A percentile compares a stretch with the other conserved stretches of the same genome.
Conservation (phyloP, 30 jellyfish, hydroid and myxozoan species). For the Chrysaora quinquecirrha region DNA sequence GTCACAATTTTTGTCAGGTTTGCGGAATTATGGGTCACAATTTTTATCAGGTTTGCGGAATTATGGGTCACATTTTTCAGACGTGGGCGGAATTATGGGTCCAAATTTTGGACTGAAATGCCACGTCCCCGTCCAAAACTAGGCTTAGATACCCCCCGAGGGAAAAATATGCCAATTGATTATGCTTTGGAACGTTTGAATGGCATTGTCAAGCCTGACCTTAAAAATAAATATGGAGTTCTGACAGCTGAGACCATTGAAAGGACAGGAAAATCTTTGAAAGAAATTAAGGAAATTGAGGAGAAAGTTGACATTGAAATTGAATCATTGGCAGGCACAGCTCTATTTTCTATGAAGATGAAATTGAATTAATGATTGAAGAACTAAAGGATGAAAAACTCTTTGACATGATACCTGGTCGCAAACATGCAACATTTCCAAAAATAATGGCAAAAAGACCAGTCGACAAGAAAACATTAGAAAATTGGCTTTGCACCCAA, state of each 20-base stretch:
- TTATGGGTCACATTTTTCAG: too few species aligned
- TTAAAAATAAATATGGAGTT: background rate
- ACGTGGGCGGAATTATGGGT: too few species aligned
- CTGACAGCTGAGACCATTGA: background rate
- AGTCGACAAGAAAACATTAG: background rate
- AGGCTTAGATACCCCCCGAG: too few species aligned
- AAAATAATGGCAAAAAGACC: background rate
- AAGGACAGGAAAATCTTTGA: background rate
- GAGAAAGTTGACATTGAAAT: background rate
- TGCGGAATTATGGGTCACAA: too few species aligned
- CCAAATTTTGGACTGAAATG: too few species aligned
- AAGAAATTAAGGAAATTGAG: background rate
- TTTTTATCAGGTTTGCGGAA: too few species aligned
- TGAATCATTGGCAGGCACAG: background rate
- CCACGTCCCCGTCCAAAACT: too few species aligned
- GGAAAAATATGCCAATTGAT: background rate
- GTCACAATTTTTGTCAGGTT: too few species aligned
- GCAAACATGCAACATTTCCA: background rate
- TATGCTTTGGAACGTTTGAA: background rate
- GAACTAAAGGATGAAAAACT: background rate
- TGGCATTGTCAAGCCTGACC: background rate
- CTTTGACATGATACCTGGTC: background rate
- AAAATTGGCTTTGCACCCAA: background rate
- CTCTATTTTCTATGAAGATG: background rate
- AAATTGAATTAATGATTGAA: background rate